These are phyloP conservation scores for Equus quagga DNA, from an alignment of 2,113 vertebrate species.

Conservation along the genomic window DNA sequence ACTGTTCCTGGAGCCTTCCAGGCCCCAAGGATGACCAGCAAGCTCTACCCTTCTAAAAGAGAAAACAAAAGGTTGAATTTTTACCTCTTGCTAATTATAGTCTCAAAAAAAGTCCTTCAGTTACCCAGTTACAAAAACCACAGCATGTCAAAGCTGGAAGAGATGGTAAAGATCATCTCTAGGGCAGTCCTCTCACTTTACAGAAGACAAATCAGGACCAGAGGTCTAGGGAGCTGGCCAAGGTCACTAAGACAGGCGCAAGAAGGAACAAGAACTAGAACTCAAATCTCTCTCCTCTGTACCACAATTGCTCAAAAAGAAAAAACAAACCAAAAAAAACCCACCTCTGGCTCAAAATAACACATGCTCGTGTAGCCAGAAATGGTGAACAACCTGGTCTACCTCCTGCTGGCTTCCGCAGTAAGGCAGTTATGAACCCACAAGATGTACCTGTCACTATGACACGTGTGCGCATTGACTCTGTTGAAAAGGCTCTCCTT, in stretches of 20 bases:
- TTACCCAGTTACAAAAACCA: not conserved
- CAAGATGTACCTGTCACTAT: not conserved
- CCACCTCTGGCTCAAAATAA: slow-evolving; percentile 57
- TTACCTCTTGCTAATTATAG: slow-evolving; percentile 19
- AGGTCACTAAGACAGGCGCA: not conserved
- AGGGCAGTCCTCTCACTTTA: not conserved
- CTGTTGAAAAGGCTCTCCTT: slow-evolving; percentile 58
- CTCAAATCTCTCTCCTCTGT: not conserved
- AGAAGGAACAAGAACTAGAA: not conserved
- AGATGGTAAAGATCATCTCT: not conserved
- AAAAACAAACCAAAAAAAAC: not conserved
- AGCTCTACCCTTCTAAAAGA: not conserved
- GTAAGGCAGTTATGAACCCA: slow-evolving; percentile 49
- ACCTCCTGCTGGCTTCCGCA: slow-evolving; percentile 53
- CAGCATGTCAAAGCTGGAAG: not conserved
- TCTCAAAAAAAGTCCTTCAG: not conserved
- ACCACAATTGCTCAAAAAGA: not conserved
- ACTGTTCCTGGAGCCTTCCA: not conserved
- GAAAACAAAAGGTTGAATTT: slow-evolving; percentile 3
- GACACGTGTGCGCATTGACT: not conserved
- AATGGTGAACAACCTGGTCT: slow-evolving; percentile 33
- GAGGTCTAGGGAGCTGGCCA: not conserved
- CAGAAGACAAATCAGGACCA: not conserved
- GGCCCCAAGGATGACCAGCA: not conserved
- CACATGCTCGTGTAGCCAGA: not conserved